Conservation (phyloP, 2,113 vertebrate genomes). For the Halichoerus grypus region DNA sequence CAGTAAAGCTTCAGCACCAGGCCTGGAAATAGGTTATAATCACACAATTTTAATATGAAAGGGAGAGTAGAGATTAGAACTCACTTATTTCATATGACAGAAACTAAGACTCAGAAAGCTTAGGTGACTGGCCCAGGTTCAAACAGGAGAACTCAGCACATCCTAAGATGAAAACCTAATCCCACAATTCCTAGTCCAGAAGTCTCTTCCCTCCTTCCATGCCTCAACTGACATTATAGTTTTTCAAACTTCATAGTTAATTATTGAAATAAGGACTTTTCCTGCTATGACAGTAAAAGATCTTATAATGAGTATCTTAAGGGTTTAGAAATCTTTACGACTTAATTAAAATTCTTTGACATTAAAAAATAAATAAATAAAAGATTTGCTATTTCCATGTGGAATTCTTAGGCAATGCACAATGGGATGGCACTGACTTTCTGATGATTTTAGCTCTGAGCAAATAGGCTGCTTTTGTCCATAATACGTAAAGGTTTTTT, state of each 20-base stretch:
- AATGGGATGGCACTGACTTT: background rate
- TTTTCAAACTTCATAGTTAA: background rate
- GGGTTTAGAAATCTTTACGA: constrained; percentile 42
- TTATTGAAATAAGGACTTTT: constrained; percentile 23
- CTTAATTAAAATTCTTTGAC: constrained; percentile 53
- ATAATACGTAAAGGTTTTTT: background rate
- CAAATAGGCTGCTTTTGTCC: background rate
- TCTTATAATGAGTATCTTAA: constrained; percentile 13
- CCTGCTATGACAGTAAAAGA: constrained; percentile 28
- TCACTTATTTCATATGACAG: constrained; percentile 33
- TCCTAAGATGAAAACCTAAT: constrained; percentile 17
- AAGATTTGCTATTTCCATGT: background rate
- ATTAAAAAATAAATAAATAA: constrained; percentile 21
- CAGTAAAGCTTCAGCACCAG: background rate
- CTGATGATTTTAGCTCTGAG: constrained; percentile 36
- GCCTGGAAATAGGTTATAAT: constrained; percentile 15
- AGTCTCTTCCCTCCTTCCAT: background rate
- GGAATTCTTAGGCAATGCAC: background rate
- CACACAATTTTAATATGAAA: constrained; percentile 54
- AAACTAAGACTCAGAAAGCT: constrained; percentile 18
- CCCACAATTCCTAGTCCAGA: background rate
- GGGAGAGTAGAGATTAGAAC: constrained; percentile 12
- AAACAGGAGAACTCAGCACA: background rate
- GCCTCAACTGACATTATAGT: background rate
- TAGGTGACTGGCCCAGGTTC: background rate